Percentiles rank a stretch among this genome's conserved stretches.
These are phyloP conservation scores for Ataeniobius toweri DNA, from an alignment of 2,797 vertebrate species.

Conservation along the genomic window DNA sequence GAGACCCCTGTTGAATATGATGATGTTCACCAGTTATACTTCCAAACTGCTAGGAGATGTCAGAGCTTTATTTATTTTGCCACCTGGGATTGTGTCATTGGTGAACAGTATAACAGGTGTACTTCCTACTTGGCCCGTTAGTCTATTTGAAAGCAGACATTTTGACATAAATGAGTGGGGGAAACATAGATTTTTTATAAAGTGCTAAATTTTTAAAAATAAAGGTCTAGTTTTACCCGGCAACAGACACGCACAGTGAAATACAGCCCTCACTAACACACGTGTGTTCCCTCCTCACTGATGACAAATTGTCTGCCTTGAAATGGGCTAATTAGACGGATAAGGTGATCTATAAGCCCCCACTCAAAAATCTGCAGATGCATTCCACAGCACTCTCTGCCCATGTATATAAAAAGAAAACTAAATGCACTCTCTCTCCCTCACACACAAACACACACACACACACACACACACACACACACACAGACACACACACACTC, in stretches of 20 bases:
- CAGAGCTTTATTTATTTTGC: not conserved
- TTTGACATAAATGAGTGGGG: not conserved
- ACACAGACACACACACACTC: constrained; percentile 10
- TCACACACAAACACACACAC: not conserved
- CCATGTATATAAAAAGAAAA: not conserved
- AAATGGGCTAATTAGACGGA: not conserved
- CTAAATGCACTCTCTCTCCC: not conserved
- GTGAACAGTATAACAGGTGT: not conserved
- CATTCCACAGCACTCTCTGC: not conserved
- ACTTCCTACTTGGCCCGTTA: not conserved
- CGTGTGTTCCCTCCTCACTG: not conserved
- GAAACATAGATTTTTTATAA: not conserved
- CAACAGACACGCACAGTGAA: not conserved
- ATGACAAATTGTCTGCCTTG: not conserved
- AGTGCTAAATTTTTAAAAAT: not conserved
- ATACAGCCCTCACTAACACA: not conserved
- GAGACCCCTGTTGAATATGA: too few species aligned
- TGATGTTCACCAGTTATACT: not conserved
- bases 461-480: constrained; percentile 19
- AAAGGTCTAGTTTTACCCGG: not conserved
- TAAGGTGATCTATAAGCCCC: not conserved
- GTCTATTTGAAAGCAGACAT: not conserved
- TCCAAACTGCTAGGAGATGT: not conserved
- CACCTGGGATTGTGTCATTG: not conserved
- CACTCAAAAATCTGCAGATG: not conserved